Base-by-base conservation (phyloP, 2,797 vertebrate genomes). In the Atherinosoma microstoma region DNA sequence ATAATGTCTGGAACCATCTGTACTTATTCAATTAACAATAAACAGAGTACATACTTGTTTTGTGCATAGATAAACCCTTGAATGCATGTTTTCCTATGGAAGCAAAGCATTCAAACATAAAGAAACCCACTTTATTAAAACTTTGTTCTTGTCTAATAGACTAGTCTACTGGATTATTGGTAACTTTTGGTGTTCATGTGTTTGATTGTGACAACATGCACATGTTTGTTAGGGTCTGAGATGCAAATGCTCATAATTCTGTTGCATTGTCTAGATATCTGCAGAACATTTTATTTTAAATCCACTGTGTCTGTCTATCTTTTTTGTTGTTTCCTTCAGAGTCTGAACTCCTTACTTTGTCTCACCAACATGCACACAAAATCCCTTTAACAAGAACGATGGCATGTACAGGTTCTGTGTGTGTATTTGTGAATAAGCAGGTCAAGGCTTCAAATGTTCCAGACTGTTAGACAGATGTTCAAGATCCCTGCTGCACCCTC, bases 401-500 rank as follows among this genome's bases (percentile, higher is more conserved):
- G 27, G 35, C 58, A 22, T 71, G 12, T 51, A n/a, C 35, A 32
- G 6, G 13, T 15, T 62, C 57, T 57, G 58, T 58, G 45, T 73
- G 22, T 62, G 42, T 71, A 30, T 70, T 22, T 67, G 73, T 58
- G 69, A 64, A 67, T 16, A 53, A 70, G 73, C 71, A 75, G 87
- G 86, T 90, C 88, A 84, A 64, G 78, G 69, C 78, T 77, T 85
- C 64, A 78, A 88, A 73, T 84, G 77, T 76, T 74, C 57, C 83
- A 82, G 80, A 75, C 84, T 88, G 83, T 84, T 61, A 69, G 86
- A 86, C 91, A 93, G 89, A 93, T 93, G 91, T 91, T 92, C 70
- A 53, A 70, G 70, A 79, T 89, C 71, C 78, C 79, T 24, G 53
- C 64, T 80, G 74, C 67, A 69, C 18, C 69, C 78, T 53, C 74